Base-by-base conservation (phyloP, 2,113 vertebrate species). In the Pelobates fuscus region DNA sequence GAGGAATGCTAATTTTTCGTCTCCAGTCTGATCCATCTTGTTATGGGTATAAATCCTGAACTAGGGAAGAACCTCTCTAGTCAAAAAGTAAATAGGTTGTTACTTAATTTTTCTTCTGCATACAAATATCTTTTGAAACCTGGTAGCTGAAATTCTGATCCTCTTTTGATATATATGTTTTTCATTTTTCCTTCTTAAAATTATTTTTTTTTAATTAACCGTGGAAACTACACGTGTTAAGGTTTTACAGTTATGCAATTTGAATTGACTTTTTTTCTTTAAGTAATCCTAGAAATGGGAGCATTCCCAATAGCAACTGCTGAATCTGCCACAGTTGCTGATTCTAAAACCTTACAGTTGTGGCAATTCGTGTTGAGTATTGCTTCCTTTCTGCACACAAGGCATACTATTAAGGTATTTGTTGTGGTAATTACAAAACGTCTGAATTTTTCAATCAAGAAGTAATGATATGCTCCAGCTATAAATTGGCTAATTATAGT, bases 351-450 rank as follows among this genome's bases (percentile, higher is more conserved):
- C 95, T 95, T 96, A 95, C 95, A 93, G 96, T 94, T 99, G 97
- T 98, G 97, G 96, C 97, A 95, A 93, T 98, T 96, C 98, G 93
- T 95, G 95, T 92, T 97, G 96, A 98, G 95, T 98, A 95, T 98
- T 94, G 95, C 96, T 97, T 96, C 97, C 95, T 95, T 95, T 95
- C 97, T 95, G 93, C 97, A 97, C 96, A 93, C 96, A 94, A 93
- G 97, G 96, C 95, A 94, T 96, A 96, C 97, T 96, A 96, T 97
- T 95, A 96, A 99, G 97, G 97, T 99, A 99, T 98, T 98, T 99
- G 96, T 97, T 98, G 96, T 95, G 96, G 97, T 98, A 96, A 98
- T 98, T 99, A n/a, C n/a, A n/a, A n/a, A n/a, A n/a, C n/a, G n/a
- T n/a, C n/a, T n/a, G n/a, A n/a, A n/a, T n/a, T n/a, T n/a, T n/a